Percentiles rank a stretch among this genome's conserved stretches.
phyloP scores from a whole-genome alignment of 2,797 vertebrate species.

The Paguma larvata region DNA sequence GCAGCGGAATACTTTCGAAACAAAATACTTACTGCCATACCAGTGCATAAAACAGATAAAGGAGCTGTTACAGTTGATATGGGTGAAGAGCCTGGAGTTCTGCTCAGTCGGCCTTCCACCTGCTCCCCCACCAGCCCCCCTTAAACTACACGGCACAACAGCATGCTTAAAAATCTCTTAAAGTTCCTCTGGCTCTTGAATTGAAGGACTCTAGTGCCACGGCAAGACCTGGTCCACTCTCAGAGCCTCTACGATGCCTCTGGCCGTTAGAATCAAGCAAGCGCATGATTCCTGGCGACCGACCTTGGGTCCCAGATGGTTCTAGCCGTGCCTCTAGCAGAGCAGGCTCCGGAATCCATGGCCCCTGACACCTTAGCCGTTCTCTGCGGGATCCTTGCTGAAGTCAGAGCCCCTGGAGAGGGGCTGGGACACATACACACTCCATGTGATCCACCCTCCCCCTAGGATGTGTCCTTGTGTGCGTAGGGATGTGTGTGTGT shows the following conservation, averaged over 20 bases:
- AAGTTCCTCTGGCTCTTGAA: not conserved
- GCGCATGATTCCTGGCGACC: not conserved
- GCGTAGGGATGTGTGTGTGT: not conserved
- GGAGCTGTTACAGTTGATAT: not conserved
- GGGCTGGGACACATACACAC: not conserved
- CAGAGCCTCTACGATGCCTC: not conserved
- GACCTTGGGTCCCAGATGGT: no score
- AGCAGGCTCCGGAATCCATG: not conserved
- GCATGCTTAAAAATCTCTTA: not conserved
- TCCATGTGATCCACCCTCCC: not conserved
- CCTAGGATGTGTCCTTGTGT: not conserved
- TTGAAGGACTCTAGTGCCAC: not conserved
- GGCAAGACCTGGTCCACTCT: not conserved
- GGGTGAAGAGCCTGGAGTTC: not conserved
- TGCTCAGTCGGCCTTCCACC: not conserved
- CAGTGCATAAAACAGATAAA: not conserved
- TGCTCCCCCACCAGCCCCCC: rapidly evolving
- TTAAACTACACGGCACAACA: no score
- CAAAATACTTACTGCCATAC: not conserved
- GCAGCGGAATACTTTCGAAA: not conserved
- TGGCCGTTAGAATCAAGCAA: not conserved
- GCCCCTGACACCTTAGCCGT: not conserved
- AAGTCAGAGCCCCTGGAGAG: not conserved
- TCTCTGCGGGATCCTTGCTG: not conserved
- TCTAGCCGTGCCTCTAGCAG: not conserved